Percentiles rank a stretch among this genome's conserved stretches.
phyloP scores from a whole-genome alignment of 1,140 invertebrate genomes.

The Grapholita molesta region DNA sequence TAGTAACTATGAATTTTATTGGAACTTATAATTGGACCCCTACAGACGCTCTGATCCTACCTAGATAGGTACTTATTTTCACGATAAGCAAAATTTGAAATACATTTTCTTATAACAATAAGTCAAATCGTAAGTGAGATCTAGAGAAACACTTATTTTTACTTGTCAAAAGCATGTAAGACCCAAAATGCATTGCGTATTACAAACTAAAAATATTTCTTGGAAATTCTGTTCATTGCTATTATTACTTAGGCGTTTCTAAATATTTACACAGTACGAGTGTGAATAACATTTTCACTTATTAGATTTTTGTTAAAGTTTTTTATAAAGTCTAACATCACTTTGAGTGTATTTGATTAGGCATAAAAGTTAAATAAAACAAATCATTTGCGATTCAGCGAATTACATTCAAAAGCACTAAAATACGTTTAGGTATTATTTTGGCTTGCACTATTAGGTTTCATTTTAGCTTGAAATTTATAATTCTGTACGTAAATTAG shows the following conservation, averaged over 20 bases:
- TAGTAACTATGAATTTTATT: no score
- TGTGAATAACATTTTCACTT: neutral
- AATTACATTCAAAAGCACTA: neutral
- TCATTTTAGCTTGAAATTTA: no score
- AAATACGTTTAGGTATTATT: no score
- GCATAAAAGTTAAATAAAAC: neutral
- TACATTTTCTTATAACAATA: neutral
- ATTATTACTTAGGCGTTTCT: neutral
- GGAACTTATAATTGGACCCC: no score
- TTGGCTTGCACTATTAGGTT: no score
- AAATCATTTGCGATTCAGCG: neutral
- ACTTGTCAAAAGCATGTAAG: neutral
- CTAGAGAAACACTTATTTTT: neutral
- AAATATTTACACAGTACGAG: neutral
- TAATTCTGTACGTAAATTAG: no score
- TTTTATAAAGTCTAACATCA: neutral
- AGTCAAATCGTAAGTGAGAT: neutral
- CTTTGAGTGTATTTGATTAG: neutral
- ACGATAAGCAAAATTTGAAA: neutral
- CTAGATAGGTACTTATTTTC: no score
- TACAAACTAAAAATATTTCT: neutral
- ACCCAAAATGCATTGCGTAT: no score
- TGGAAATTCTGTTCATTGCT: neutral
- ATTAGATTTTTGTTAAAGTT: neutral
- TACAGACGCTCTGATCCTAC: no score